These are phyloP conservation scores for Hylomyscus alleni DNA, from an alignment of 2,797 vertebrate species.

Conservation along the genomic window DNA sequence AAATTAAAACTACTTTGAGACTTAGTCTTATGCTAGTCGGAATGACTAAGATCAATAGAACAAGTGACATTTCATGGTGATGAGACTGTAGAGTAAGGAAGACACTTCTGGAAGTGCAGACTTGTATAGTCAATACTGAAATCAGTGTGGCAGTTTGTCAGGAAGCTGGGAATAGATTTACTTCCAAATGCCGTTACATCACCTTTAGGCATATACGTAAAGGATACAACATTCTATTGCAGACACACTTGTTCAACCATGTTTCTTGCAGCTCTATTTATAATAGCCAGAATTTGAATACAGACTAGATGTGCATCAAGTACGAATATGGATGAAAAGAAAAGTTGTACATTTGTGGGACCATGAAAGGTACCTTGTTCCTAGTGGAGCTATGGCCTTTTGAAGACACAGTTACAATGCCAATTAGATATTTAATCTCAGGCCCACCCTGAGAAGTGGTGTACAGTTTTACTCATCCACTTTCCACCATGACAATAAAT, in stretches of 20 bases:
- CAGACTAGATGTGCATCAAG: not conserved
- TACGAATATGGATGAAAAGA: not conserved
- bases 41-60: not conserved
- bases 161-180: not conserved
- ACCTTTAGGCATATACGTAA: not conserved
- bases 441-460: no score
- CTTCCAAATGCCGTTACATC: not conserved
- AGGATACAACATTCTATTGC: not conserved
- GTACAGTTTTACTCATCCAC: no score
- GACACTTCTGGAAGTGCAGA: not conserved
- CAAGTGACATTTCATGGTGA: not conserved
- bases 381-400: no score
- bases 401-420: no score
- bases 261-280: not conserved
- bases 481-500: no score
- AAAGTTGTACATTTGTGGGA: not conserved
- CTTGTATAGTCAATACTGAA: not conserved
- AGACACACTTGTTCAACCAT: not conserved
- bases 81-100: not conserved
- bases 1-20: not conserved
- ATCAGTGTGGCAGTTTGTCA: not conserved
- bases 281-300: not conserved
- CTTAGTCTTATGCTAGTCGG: not conserved
- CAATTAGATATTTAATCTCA: no score
- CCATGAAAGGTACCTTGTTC: no score